phyloP scores from a whole-genome alignment of 2,888 invertebrate genomes.

The Eurytoma californica region DNA sequence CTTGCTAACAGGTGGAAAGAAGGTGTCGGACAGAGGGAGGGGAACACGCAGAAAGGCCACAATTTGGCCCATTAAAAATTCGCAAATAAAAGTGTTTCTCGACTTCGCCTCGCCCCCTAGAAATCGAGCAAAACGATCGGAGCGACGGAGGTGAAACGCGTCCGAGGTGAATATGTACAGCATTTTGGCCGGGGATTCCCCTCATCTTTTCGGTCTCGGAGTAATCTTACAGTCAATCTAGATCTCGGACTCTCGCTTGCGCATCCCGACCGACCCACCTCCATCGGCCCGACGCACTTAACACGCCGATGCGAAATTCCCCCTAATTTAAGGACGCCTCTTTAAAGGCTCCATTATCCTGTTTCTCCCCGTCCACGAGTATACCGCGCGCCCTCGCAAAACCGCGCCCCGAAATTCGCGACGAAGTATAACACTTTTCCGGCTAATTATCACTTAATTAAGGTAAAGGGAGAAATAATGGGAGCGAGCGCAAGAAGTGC shows the following conservation, averaged over 20 bases:
- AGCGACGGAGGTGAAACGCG: not conserved
- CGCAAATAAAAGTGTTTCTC: conserved; percentile 10
- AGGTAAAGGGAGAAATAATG: not conserved
- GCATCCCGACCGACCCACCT: not conserved
- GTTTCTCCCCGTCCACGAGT: not conserved
- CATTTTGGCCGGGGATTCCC: conserved; percentile 18
- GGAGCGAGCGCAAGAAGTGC: no score
- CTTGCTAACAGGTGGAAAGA: not conserved
- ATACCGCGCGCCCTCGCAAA: not conserved
- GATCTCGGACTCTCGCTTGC: not conserved
- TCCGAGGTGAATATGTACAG: not conserved
- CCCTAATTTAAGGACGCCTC: conserved; percentile 20
- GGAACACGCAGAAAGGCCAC: not conserved
- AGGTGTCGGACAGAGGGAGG: not conserved
- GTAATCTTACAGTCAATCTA: conserved; percentile 41
- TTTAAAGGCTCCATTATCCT: conserved; percentile 22
- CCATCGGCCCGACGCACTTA: not conserved
- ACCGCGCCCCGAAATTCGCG: not conserved
- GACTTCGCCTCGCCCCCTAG: not conserved
- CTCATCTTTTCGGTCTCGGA: conserved; percentile 17
- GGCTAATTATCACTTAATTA: conserved; percentile 34
- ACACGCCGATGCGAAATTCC: conserved; percentile 15
- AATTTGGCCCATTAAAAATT: conserved; percentile 24
- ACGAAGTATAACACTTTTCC: not conserved
- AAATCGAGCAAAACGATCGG: not conserved